Evolutionary conservation across 2,113 vertebrate genomes (phyloP).

Genomic region (Clarias gariepinus): DNA sequence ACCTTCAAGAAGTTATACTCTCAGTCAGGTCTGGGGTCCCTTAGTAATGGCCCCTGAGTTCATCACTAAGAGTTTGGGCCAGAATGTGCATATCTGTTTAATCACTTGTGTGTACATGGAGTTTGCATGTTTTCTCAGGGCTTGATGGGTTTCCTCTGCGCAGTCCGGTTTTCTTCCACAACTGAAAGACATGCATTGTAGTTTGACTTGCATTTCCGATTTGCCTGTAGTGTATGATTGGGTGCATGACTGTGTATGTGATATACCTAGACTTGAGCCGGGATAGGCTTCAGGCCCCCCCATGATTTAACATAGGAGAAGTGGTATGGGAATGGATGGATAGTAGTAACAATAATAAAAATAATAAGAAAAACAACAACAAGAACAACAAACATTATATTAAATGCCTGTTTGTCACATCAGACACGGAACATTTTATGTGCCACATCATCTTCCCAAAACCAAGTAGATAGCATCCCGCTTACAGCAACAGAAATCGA

Average conservation of each 20-base stretch:
- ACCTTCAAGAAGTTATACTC: not conserved
- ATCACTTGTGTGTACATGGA: not conserved
- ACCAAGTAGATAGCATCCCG: constrained; percentile 1
- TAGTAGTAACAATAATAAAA: not conserved
- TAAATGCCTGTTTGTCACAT: not conserved
- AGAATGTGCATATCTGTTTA: not conserved
- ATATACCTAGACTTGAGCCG: too few species aligned
- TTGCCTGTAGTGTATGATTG: too few species aligned
- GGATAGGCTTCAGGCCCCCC: too few species aligned
- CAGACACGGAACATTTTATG: not conserved
- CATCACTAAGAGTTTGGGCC: not conserved
- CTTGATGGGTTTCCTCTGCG: too few species aligned
- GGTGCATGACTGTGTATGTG: too few species aligned
- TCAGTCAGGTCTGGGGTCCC: not conserved
- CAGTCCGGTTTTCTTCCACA: too few species aligned
- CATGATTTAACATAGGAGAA: too few species aligned
- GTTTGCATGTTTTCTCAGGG: too few species aligned
- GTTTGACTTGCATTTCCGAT: too few species aligned
- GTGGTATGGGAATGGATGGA: too few species aligned
- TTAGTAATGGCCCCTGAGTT: too few species aligned
- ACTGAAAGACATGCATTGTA: too few species aligned
- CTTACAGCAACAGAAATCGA: constrained; percentile 18
- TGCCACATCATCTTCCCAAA: not conserved
- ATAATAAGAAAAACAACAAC: not conserved
- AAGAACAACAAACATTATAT: not conserved